Conservation (phyloP, 2,113 vertebrate genomes). For the Paramormyrops kingsleyae region DNA sequence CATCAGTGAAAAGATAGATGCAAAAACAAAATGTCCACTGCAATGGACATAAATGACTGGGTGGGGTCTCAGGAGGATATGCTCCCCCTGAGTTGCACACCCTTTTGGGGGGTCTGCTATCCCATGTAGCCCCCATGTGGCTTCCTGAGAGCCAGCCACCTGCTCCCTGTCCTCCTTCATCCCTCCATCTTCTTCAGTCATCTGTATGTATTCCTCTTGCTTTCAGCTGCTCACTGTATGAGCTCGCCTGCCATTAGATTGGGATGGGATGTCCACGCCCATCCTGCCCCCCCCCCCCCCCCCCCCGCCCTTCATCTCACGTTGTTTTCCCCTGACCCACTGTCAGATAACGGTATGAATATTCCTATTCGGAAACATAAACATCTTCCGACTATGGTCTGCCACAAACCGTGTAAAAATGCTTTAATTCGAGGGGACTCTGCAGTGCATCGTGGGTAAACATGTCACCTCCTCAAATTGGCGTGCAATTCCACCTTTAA, state of each 20-base stretch:
- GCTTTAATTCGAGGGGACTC: constrained; percentile 56
- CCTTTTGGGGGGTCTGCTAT: neutral
- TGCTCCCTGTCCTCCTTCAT: neutral
- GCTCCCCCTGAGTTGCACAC: neutral
- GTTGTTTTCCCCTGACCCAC: neutral
- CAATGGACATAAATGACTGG: no score
- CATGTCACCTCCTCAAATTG: constrained; percentile 54
- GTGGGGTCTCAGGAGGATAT: no score
- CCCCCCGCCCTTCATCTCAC: neutral
- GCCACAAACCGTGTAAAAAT: constrained; percentile 20
- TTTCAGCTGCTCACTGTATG: neutral
- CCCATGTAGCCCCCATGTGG: neutral
- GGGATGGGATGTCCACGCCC: neutral
- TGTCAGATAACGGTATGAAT: neutral
- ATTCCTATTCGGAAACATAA: neutral
- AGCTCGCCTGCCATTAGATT: neutral
- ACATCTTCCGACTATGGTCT: neutral
- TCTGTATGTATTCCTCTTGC: neutral
- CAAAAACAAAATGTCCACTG: no score
- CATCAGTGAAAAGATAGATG: no score
- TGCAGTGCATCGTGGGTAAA: constrained; percentile 68
- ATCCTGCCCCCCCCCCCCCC: neutral
- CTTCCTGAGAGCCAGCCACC: neutral
- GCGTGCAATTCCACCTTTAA: constrained; percentile 70
- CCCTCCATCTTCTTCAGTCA: neutral